phyloP scores from a whole-genome alignment of 1,140 invertebrate genomes.

The Sogatella furcifera region DNA sequence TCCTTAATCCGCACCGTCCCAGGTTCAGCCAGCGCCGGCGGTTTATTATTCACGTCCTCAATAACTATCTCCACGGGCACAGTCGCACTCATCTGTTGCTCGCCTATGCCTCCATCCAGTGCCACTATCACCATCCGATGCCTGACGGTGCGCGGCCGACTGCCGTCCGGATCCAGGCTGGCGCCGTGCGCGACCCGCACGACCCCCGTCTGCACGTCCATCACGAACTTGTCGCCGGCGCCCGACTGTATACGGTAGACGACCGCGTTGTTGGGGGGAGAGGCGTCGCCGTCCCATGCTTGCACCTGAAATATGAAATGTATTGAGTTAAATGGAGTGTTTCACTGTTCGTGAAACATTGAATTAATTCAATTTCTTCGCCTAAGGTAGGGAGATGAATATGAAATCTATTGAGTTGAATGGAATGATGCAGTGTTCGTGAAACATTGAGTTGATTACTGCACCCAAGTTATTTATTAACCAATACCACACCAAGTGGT shows the following conservation, averaged over 20 bases:
- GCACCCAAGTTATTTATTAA: too few species aligned
- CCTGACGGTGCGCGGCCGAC: slow-evolving; percentile 54
- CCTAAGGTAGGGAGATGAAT: too few species aligned
- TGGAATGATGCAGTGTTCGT: too few species aligned
- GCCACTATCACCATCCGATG: slow-evolving; percentile 53
- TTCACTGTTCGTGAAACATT: too few species aligned
- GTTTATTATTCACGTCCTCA: slow-evolving; percentile 85
- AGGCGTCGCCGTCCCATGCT: slow-evolving; percentile 75
- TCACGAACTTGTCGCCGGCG: slow-evolving; percentile 84
- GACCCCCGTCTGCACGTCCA: slow-evolving; percentile 67
- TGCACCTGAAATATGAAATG: too few species aligned
- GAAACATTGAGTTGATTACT: too few species aligned
- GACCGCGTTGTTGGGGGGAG: slow-evolving; percentile 72
- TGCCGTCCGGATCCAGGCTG: slow-evolving; percentile 79
- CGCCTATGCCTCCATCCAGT: slow-evolving; percentile 76
- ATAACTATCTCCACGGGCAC: slow-evolving; percentile 75
- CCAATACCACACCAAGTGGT: too few species aligned
- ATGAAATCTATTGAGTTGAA: too few species aligned
- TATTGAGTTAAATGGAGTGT: too few species aligned
- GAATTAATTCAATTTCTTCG: too few species aligned
- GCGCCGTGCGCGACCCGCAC: slow-evolving; percentile 79
- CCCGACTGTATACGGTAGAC: slow-evolving; percentile 81
- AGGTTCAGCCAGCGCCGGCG: slow-evolving; percentile 58
- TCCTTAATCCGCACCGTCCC: slow-evolving; percentile 56
- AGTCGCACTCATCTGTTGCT: slow-evolving; percentile 54